Evolutionary conservation across 2,797 vertebrate genomes (phyloP).

Genomic region (Scolopax rusticola): DNA sequence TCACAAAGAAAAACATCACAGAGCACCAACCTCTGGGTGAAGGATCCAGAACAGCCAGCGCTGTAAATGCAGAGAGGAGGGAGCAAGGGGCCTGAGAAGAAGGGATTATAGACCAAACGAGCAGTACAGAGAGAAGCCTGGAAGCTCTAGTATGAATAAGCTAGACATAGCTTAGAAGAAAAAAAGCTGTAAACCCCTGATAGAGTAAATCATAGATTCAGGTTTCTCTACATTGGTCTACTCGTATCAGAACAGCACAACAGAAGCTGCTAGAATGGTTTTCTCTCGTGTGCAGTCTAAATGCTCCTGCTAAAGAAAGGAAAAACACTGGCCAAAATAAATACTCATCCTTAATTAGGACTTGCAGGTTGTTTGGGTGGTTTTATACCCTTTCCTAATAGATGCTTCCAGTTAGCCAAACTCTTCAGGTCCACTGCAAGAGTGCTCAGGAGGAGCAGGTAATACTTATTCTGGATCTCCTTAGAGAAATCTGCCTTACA

Average conservation of each 20-base stretch:
- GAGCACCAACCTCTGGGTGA: background rate
- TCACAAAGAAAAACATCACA: background rate
- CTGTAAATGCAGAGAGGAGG: background rate
- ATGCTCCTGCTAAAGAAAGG: background rate
- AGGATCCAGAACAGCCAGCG: slow-evolving; percentile 40
- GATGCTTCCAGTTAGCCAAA: background rate
- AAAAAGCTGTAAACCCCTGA: background rate
- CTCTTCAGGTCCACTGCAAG: background rate
- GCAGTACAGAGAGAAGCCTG: background rate
- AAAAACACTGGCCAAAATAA: background rate
- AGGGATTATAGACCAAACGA: background rate
- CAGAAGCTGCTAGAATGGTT: slow-evolving; percentile 31
- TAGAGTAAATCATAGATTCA: background rate
- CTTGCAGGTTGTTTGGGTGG: background rate
- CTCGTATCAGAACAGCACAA: background rate
- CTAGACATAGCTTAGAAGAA: background rate
- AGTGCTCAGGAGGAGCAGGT: background rate
- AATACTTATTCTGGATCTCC: background rate
- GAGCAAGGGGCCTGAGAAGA: background rate
- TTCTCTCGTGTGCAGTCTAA: background rate
- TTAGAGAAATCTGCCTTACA: background rate
- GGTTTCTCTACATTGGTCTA: background rate
- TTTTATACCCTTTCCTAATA: background rate
- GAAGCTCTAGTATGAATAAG: background rate
- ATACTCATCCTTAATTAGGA: background rate